Conservation (phyloP, 2,797 vertebrate genomes). For the Sarcoramphus papa region DNA sequence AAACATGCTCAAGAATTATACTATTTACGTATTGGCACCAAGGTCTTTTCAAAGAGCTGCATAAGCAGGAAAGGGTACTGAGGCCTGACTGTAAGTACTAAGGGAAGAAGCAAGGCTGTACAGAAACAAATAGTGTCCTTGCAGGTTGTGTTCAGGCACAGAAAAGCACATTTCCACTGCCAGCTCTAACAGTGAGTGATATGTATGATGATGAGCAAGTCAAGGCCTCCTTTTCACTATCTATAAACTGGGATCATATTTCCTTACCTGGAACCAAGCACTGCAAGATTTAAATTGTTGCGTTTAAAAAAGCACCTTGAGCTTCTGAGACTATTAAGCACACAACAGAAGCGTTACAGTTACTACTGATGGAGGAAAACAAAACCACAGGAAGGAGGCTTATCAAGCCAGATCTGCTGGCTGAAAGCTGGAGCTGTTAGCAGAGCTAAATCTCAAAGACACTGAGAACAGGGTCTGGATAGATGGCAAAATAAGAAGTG, state of each 20-base stretch:
- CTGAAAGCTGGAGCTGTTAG: background rate
- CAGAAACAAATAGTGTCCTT: background rate
- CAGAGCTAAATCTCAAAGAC: background rate
- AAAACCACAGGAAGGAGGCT: background rate
- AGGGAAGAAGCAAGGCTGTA: background rate
- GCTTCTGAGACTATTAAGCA: background rate
- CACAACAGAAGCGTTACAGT: background rate
- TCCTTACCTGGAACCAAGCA: background rate
- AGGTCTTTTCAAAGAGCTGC: background rate
- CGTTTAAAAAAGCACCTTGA: background rate
- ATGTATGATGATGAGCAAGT: background rate
- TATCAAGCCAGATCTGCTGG: background rate
- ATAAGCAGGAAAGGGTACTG: background rate
- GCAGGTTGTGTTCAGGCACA: background rate
- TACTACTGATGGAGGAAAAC: background rate
- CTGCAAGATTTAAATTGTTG: background rate
- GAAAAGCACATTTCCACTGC: background rate
- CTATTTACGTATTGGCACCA: background rate
- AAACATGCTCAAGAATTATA: background rate
- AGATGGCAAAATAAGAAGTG: background rate
- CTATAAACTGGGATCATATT: background rate
- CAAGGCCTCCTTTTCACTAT: background rate
- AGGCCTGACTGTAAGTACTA: background rate
- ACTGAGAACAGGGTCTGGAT: background rate
- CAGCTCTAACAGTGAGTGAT: background rate